Base-by-base conservation (phyloP, 92 coral and sea anemone genomes). In the Diadumene lineata region DNA sequence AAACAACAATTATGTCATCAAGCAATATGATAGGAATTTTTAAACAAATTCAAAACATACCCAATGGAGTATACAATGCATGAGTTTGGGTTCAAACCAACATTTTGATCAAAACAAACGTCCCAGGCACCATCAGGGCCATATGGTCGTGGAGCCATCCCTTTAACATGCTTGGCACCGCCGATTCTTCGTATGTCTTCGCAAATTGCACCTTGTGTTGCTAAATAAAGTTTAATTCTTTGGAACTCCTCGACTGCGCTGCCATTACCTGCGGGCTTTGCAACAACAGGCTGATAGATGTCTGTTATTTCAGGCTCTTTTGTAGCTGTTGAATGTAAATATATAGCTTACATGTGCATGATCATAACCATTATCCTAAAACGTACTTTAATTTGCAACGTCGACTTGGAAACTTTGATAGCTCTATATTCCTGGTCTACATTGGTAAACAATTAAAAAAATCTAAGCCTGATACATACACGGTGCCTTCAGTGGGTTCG, bases 41-140 rank as follows among this genome's bases (percentile, higher is more conserved):
- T 13, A 38, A 13, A 38, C 48, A 4, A 13, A 6, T 4, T 38
- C 48, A 38, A 4, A 62, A 26, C 32, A 68, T 75, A 93, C 98
- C 98, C 98, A 82, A 93, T 57, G 7, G 98, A 90, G 72, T 93
- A 93, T 11, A 93, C 96, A 33, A 85, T 75, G 43, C 98, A 93
- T 17, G 79, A 64, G n/a, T 68, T 68, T 0, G 77, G 70, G 13
- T 17, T 25, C 31, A 90, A 64, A 18, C 72, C 69, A 25, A 88
- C 86, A 82, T 93, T 92, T 44, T 79, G 72, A 73, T 90, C 96
- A 83, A 93, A 89, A 64, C 98, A 93, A 2, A 93, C 85, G 26
- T 90, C 90, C 98, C 98, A 93, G 28, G 88, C 84, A 8, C 98
- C 98, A 81, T 93, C 98, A 33, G 98, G 92, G 1, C 90, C 96